These are phyloP conservation scores for Noctua pronuba DNA, from an alignment of 2,888 invertebrate genomes.

Conservation along the genomic window DNA sequence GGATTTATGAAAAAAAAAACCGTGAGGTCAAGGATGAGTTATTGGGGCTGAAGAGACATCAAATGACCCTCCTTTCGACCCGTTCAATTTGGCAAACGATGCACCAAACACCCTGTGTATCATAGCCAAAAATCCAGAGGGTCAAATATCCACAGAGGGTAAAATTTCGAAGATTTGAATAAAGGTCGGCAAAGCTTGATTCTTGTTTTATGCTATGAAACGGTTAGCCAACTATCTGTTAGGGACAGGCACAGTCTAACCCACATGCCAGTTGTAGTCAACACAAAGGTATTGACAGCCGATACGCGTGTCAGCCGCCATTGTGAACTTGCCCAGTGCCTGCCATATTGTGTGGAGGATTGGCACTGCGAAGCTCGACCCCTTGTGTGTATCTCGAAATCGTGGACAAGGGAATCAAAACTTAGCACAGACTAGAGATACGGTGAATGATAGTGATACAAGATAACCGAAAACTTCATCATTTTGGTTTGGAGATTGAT, in stretches of 20 bases:
- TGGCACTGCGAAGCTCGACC: conserved; percentile 54
- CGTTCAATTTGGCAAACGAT: too few species aligned
- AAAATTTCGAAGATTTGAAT: not conserved
- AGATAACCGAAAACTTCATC: not conserved
- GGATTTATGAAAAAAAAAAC: too few species aligned
- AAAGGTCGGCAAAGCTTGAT: not conserved
- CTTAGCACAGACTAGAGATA: not conserved
- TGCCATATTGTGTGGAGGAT: conserved; percentile 56
- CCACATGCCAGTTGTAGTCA: conserved; percentile 31
- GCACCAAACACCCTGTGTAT: not conserved
- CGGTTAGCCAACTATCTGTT: conserved; percentile 18
- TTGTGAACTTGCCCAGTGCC: conserved; percentile 62
- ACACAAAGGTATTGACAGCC: conserved; percentile 66
- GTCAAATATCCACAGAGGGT: not conserved
- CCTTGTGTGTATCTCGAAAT: conserved; percentile 38
- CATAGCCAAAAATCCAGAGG: not conserved
- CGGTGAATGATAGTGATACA: not conserved
- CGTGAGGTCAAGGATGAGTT: too few species aligned
- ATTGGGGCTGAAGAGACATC: too few species aligned
- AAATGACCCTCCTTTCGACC: too few species aligned
- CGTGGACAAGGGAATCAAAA: conserved; percentile 7
- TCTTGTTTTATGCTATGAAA: not conserved
- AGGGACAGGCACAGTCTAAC: conserved; percentile 19
- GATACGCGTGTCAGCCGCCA: conserved; percentile 57
- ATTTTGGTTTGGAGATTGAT: not conserved